phyloP scores from a whole-genome alignment of 2,797 vertebrate genomes.

The Chromis chromis region DNA sequence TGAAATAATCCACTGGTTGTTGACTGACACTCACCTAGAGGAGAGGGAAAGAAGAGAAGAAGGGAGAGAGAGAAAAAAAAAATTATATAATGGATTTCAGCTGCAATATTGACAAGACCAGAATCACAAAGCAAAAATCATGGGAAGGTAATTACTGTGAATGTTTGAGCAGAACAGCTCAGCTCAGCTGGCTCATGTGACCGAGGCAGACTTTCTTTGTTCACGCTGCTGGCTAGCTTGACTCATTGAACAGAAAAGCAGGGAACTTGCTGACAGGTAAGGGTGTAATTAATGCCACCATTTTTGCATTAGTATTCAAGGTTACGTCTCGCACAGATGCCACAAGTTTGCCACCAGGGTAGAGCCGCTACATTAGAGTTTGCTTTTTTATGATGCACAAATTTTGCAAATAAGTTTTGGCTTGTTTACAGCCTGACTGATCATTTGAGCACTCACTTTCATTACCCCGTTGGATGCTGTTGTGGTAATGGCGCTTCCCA shows the following conservation, averaged over 20 bases:
- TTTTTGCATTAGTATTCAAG: conserved; percentile 31
- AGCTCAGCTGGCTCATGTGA: conserved; percentile 29
- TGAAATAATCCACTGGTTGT: conserved; percentile 72
- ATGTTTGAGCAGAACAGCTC: conserved; percentile 56
- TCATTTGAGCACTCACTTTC: neutral
- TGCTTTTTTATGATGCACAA: neutral
- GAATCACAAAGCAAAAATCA: conserved; percentile 68
- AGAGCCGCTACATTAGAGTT: neutral
- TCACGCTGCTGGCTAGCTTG: conserved; percentile 7
- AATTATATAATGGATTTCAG: conserved; percentile 66
- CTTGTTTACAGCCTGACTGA: conserved; percentile 4
- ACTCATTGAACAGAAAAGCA: conserved; percentile 10
- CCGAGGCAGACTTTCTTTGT: conserved; percentile 25
- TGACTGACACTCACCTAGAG: conserved; percentile 85
- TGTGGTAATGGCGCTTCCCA: neutral
- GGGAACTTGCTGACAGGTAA: conserved; percentile 39
- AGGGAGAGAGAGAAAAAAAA: conserved; percentile 44
- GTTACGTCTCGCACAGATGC: conserved; percentile 17
- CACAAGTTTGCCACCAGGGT: neutral
- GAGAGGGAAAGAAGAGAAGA: conserved; percentile 38
- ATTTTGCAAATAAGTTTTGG: neutral
- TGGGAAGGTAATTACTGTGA: conserved; percentile 67
- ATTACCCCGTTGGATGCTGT: too few relatives aligned
- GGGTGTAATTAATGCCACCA: conserved; percentile 36
- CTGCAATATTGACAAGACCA: conserved; percentile 67